These are phyloP conservation scores for Pempheris klunzingeri DNA, from an alignment of 2,797 vertebrate genomes.

Conservation along the genomic window DNA sequence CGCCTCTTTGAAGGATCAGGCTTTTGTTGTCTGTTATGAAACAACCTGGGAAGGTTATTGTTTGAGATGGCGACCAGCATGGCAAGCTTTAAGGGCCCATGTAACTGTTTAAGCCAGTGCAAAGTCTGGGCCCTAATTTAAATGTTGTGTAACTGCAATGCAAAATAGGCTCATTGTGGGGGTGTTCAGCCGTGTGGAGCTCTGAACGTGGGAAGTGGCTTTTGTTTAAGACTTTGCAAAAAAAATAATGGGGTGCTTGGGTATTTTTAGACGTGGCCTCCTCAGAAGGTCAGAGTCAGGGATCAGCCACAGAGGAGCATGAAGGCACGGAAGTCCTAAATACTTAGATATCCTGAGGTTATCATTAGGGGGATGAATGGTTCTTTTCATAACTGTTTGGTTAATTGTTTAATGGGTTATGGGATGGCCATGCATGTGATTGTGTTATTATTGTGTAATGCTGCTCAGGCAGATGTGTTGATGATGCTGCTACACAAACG, in stretches of 20 bases:
- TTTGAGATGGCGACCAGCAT: constrained; percentile 22
- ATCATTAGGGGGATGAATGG: neutral
- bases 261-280: constrained; percentile 20
- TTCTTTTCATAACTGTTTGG: neutral
- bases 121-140: constrained; percentile 54
- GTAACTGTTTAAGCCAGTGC: constrained; percentile 29
- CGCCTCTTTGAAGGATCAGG: neutral
- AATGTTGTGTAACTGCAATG: constrained; percentile 52
- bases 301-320: neutral
- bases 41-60: constrained; percentile 5
- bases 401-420: no score
- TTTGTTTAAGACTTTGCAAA: neutral
- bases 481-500: no score
- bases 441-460: no score
- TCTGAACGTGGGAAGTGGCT: constrained; percentile 7
- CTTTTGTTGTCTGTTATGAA: constrained; percentile 29
- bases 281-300: neutral
- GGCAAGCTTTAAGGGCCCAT: neutral
- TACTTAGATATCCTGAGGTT: neutral
- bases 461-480: no score
- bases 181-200: constrained; percentile 13
- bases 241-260: neutral
- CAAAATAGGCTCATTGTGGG: constrained; percentile 36
- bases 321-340: neutral
- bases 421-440: no score